These are phyloP conservation scores for Sphaerodactylus townsendi DNA, from an alignment of 2,113 vertebrate genomes.

Conservation along the genomic window DNA sequence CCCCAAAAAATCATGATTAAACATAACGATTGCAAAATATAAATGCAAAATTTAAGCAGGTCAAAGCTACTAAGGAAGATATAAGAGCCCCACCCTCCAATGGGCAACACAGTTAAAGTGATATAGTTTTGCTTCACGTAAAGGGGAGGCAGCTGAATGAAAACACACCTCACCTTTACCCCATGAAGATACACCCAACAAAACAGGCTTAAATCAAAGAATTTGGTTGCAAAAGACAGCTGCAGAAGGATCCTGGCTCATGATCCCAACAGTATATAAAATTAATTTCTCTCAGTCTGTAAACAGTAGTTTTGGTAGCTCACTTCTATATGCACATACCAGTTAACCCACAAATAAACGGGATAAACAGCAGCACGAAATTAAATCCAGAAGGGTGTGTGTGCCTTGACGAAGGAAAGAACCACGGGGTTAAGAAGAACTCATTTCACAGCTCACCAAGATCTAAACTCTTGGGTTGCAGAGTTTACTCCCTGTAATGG, in stretches of 20 bases:
- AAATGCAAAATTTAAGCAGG: slow-evolving; percentile 75
- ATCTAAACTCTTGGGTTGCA: slow-evolving; percentile 42
- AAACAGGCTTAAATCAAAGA: slow-evolving; percentile 38
- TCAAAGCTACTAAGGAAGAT: slow-evolving; percentile 70
- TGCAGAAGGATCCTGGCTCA: slow-evolving; percentile 68
- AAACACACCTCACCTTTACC: slow-evolving; percentile 58
- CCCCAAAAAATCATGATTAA: slow-evolving; percentile 62
- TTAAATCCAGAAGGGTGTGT: slow-evolving; percentile 51
- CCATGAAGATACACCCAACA: slow-evolving; percentile 36
- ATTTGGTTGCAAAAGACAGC: slow-evolving; percentile 44
- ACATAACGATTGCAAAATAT: slow-evolving; percentile 74
- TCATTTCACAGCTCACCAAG: slow-evolving; percentile 52
- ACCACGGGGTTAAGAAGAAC: not conserved
- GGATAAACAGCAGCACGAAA: slow-evolving; percentile 66
- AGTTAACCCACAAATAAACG: slow-evolving; percentile 51
- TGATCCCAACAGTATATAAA: slow-evolving; percentile 76
- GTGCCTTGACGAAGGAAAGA: slow-evolving; percentile 53
- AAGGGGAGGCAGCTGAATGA: slow-evolving; percentile 54
- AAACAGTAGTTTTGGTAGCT: slow-evolving; percentile 73
- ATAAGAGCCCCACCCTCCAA: slow-evolving; percentile 56
- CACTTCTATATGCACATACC: slow-evolving; percentile 58
- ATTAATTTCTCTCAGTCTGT: slow-evolving; percentile 71
- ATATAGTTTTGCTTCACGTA: slow-evolving; percentile 60
- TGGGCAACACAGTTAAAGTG: slow-evolving; percentile 68
- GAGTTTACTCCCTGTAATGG: slow-evolving; percentile 44